phyloP scores from a whole-genome alignment of 2,113 vertebrate species.

The Epinephelus cyanopodus region DNA sequence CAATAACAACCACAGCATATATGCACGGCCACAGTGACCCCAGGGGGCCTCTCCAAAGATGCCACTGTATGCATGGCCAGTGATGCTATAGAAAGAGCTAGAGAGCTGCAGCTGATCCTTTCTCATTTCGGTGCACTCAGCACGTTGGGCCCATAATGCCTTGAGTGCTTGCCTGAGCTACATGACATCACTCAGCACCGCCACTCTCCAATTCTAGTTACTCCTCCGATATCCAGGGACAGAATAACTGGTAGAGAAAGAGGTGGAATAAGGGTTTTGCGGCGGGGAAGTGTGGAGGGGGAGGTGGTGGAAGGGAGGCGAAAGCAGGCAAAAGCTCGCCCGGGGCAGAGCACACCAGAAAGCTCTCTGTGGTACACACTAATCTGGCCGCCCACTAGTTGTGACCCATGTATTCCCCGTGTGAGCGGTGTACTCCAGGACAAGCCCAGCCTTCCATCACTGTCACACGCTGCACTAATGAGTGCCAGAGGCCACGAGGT shows the following conservation, averaged over 20 bases:
- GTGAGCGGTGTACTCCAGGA: slow-evolving; percentile 59
- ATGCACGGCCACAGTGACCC: slow-evolving; percentile 30
- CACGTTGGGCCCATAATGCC: slow-evolving; percentile 77
- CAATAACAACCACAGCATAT: slow-evolving; percentile 14
- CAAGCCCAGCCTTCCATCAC: slow-evolving; percentile 79
- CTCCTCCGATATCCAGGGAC: slow-evolving; percentile 65
- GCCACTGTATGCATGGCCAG: slow-evolving; percentile 40
- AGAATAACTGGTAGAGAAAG: slow-evolving; percentile 54
- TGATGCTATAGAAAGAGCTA: slow-evolving; percentile 63
- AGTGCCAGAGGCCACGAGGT: slow-evolving; percentile 76
- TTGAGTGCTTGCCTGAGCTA: slow-evolving; percentile 73
- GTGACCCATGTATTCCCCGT: slow-evolving; percentile 74
- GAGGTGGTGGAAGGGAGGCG: no score
- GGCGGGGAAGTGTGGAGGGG: neutral
- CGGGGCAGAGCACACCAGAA: slow-evolving; percentile 59
- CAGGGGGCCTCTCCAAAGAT: slow-evolving; percentile 36
- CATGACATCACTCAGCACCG: slow-evolving; percentile 73
- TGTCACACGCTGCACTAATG: slow-evolving; percentile 81
- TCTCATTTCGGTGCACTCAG: slow-evolving; percentile 81
- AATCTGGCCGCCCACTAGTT: slow-evolving; percentile 78
- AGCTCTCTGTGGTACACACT: slow-evolving; percentile 65
- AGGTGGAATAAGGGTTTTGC: slow-evolving; percentile 47
- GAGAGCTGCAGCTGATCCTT: slow-evolving; percentile 75
- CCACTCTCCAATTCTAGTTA: slow-evolving; percentile 67
- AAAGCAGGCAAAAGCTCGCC: slow-evolving; percentile 58